These are phyloP conservation scores for Pelecanus crispus DNA, from an alignment of 2,113 vertebrate genomes.

Conservation along the genomic window DNA sequence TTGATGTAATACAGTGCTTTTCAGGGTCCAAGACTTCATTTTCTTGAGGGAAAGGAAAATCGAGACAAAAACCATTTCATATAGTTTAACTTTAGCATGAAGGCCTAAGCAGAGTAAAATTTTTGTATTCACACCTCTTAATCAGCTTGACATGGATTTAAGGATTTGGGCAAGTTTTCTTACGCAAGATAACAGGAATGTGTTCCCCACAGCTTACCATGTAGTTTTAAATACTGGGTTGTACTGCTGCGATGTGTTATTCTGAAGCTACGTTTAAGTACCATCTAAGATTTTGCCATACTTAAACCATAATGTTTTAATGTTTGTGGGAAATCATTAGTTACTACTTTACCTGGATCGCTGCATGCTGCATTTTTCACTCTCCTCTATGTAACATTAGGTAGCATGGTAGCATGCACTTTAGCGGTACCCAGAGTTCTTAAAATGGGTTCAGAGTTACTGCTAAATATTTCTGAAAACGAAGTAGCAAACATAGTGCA, in stretches of 20 bases:
- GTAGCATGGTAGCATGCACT: rapidly evolving
- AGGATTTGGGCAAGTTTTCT: neutral
- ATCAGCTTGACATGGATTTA: neutral
- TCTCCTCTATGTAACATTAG: too few relatives aligned
- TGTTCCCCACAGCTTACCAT: rapidly evolving
- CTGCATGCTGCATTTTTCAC: neutral
- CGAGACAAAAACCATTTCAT: neutral
- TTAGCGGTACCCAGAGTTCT: rapidly evolving
- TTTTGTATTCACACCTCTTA: neutral
- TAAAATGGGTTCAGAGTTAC: neutral
- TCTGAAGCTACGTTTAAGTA: neutral
- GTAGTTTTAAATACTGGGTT: too few relatives aligned
- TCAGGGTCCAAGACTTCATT: neutral
- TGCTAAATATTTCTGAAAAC: neutral
- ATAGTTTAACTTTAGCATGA: neutral
- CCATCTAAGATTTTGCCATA: neutral
- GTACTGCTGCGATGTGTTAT: rapidly evolving
- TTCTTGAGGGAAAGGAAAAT: neutral
- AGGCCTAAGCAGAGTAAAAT: neutral
- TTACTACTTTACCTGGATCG: too few relatives aligned
- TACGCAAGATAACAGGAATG: rapidly evolving
- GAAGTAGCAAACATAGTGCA: neutral
- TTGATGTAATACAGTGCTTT: neutral
- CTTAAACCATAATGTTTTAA: neutral
- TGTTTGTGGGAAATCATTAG: neutral